Conservation (phyloP, 2,797 vertebrate species). For the Sciaenops ocellatus region DNA sequence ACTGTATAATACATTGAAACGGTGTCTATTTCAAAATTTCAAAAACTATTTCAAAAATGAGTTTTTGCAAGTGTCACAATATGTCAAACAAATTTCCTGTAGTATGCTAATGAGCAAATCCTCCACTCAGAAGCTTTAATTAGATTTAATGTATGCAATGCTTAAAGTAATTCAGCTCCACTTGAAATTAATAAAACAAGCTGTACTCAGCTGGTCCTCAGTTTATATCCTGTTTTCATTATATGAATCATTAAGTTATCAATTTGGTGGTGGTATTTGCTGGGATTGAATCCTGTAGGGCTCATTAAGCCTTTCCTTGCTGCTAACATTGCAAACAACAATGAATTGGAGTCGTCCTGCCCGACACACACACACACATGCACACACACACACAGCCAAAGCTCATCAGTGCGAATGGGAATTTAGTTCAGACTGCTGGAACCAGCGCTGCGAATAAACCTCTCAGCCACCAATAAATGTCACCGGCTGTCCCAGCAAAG, state of each 20-base stretch:
- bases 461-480: constrained; percentile 69
- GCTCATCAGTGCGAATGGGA: constrained; percentile 42
- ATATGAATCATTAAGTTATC: constrained; percentile 78
- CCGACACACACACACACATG: constrained; percentile 20
- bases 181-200: constrained; percentile 62
- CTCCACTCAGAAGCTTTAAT: constrained; percentile 38
- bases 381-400: constrained; percentile 2
- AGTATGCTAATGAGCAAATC: constrained; percentile 25
- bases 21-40: neutral
- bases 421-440: constrained; percentile 30
- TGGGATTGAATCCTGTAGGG: constrained; percentile 67
- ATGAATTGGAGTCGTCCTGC: constrained; percentile 39
- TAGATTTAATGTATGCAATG: constrained; percentile 55
- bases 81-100: constrained; percentile 28
- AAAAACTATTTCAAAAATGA: too few relatives aligned
- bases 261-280: constrained; percentile 67
- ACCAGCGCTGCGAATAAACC: constrained; percentile 57
- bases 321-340: constrained; percentile 64
- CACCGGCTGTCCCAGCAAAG: constrained; percentile 51
- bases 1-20: neutral
- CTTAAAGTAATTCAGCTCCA: constrained; percentile 57
- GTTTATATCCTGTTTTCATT: constrained; percentile 74
- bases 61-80: constrained; percentile 1
- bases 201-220: constrained; percentile 50
- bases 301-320: constrained; percentile 67